Base-by-base conservation (phyloP, 2,888 invertebrate species). In the Poecilus cupreus region DNA sequence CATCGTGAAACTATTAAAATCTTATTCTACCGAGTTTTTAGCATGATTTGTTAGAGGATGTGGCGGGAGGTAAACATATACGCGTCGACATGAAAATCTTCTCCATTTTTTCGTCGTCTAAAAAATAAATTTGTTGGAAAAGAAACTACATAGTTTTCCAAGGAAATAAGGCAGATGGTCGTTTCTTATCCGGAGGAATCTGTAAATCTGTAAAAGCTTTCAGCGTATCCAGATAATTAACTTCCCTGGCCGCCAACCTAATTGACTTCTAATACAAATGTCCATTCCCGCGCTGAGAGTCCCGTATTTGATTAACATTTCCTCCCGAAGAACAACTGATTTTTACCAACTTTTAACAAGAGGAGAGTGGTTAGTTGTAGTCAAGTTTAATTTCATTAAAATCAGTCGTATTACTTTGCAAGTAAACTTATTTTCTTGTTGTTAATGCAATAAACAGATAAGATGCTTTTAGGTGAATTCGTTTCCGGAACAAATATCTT, bases 371-470 rank as follows among this genome's bases (percentile, higher is more conserved):
- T 72, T 80, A 72, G 72, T 80, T 51, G 11, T 51, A 37, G 70
- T 24, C 26, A 49, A 51, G 79, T 79, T 80, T 80, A 37, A 80
- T 80, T 57, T 39, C 39, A 80, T 80, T 80, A 80, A 70, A 70
- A 80, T 80, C 80, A 80, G 72, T 10, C 43, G 80, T 43, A 80
- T 72, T 72, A 57, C 80, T 72, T 72, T 80, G 32, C 49, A 72
- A 80, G 80, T 57, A 51, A 80, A 80, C 80, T 46, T 54, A 72
- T 70, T 80, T 75, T 72, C 22, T 80, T 72, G 68, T 79, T 70
- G 26, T 39, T 80, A 80, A 80, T 80, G 54, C 39, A 72, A 80
- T 80, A 57, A 70, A 57, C 70, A 72, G 80, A 72, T 32, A 54
- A 51, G 80, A 49, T 70, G 80, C 80, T 80, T 80, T 80, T 72